phyloP scores from a whole-genome alignment of 2,888 invertebrate genomes.

The Hetaerina titia region DNA sequence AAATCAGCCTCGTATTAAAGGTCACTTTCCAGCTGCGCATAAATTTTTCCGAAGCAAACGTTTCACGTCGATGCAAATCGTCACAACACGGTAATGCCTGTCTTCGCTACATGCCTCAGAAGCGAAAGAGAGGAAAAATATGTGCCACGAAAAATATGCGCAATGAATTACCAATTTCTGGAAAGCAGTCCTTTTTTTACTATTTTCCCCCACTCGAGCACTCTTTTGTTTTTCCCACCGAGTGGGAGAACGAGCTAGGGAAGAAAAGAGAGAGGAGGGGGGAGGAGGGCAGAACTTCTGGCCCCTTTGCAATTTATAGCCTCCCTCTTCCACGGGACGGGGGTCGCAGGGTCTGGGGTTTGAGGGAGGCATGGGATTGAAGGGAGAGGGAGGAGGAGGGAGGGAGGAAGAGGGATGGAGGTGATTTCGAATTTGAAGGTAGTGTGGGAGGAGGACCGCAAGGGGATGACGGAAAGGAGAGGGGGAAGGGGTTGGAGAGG shows the following conservation, averaged over 20 bases:
- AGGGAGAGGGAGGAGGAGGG: neutral
- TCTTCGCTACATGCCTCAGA: conserved; percentile 41
- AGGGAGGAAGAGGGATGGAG: neutral
- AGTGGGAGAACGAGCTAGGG: neutral
- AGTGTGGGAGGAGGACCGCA: neutral
- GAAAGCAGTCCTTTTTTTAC: neutral
- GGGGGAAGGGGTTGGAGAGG: neutral
- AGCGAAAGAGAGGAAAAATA: neutral
- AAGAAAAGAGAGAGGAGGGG: neutral
- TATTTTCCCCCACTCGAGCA: conserved; percentile 1
- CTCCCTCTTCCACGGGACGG: conserved; percentile 25
- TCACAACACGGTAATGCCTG: conserved; percentile 30
- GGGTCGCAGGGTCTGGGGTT: neutral
- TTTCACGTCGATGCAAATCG: conserved; percentile 56
- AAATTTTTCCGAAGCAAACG: neutral
- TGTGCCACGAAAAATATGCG: conserved; percentile 18
- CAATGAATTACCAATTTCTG: conserved; percentile 53
- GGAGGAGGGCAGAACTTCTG: conserved; percentile 2
- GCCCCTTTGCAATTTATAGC: conserved; percentile 53
- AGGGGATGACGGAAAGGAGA: neutral
- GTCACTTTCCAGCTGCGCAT: neutral
- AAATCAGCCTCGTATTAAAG: conserved; percentile 33
- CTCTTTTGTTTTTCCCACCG: conserved; percentile 33
- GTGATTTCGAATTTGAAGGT: conserved; percentile 28
- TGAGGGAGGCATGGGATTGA: conserved; percentile 18